Base-by-base conservation (phyloP, 2,113 vertebrate genomes). In the Albula goreensis region DNA sequence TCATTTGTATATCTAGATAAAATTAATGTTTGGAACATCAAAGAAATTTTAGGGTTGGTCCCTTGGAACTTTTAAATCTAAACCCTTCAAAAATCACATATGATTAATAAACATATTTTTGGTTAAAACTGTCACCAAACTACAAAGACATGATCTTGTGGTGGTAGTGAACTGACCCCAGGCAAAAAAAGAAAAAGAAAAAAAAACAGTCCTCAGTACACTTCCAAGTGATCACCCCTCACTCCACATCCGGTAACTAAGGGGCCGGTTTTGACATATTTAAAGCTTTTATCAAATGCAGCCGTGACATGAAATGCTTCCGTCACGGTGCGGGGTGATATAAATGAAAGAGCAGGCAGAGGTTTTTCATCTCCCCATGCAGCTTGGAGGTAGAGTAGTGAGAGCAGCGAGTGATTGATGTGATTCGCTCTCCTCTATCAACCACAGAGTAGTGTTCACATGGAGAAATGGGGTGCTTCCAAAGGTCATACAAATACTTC, bases 221-320 rank as follows among this genome's bases (percentile, higher is more conserved):
- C 53, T 56, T 74, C 5, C 31, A 70, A 74, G 5, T 74, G 22
- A 74, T 2, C 70, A 74, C 8, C 17, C 70, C n/a, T 74, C 1
- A 31, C n/a, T 51, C 41, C 79, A 7, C 41, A 79, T 31, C 17
- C 52, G 52, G 25, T 80, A 49, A 60, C 6, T 49, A 31, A 77
- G 52, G 56, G 79, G 15, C 70, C 74, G 41, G 15, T 15, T 86
- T 82, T 78, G 80, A n/a, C 77, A 57, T 41, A 77, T 83, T 57
- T 83, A 57, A 86, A 57, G 74, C 50, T 41, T 50, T 9, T 66
- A 66, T 63, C 50, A 80, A 84, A 66, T 48, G 52, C 63, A 31
- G 50, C 22, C 74, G 31, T 13, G 66, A 84, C 77, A 80, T 84
- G 56, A 84, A 81, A 70, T 84, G 83, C 49, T 48, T 25, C 41